Evolutionary conservation across 2,113 vertebrate species (phyloP).

Genomic region (Daphoenositta chrysoptera): DNA sequence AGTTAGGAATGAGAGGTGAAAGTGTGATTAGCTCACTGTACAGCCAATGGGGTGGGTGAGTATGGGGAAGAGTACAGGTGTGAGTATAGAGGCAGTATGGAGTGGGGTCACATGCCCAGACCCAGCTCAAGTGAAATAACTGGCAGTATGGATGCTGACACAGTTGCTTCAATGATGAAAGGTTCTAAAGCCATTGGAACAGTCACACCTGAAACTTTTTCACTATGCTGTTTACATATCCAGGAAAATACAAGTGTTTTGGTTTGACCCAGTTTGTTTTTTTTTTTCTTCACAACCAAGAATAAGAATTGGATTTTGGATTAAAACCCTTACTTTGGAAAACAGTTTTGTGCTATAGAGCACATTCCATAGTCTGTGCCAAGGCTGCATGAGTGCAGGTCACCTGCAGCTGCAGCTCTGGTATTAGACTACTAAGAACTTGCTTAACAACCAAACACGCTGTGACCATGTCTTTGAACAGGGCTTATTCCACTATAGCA

Average conservation of each 20-base stretch:
- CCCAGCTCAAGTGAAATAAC: not conserved
- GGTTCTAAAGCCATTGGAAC: not conserved
- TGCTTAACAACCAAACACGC: not conserved
- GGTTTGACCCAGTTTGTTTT: not conserved
- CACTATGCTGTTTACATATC: not conserved
- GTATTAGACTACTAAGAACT: not conserved
- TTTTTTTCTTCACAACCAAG: not conserved
- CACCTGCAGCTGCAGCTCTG: not conserved
- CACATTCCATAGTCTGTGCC: not conserved
- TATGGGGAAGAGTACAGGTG: accelerated
- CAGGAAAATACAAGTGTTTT: not conserved
- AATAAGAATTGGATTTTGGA: not conserved
- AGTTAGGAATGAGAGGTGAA: not conserved
- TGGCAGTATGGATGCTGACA: not conserved
- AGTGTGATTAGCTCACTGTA: not conserved
- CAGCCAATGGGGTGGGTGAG: not conserved
- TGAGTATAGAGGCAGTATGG: not conserved
- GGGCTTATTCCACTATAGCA: not conserved
- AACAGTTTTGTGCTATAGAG: not conserved
- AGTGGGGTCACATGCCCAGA: not conserved
- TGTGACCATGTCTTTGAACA: not conserved
- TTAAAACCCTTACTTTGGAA: not conserved
- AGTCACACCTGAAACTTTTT: not conserved
- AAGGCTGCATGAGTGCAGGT: not conserved
- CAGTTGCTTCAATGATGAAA: not conserved